Evolutionary conservation across 2,888 invertebrate species (phyloP), one percentile per base, ranked within the genome.

Genomic region (Apomyelois bistriatella): DNA sequence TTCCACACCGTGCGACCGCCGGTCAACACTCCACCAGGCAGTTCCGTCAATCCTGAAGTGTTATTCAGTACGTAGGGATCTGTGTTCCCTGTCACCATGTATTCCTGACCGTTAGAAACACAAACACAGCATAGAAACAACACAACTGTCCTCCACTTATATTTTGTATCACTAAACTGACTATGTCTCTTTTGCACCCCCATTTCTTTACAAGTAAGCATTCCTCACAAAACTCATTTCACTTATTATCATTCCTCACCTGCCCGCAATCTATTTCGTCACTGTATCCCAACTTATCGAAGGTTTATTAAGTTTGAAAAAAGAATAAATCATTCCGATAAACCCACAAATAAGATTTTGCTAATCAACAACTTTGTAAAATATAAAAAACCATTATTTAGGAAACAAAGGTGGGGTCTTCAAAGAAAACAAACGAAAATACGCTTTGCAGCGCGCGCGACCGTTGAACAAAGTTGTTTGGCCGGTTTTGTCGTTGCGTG

Each of bases 21-120:
- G 13, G 91, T 83, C 48, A 95, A 82, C 10, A 90, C 90, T 9
- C 95, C 95, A 9, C 94, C 94, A 17, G 91, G 81, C 68, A 94
- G 78, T 72, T 94, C 94, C n/a, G 92, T 92, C 57, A 90, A 70
- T 50, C 80, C 84, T 54, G 76, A 66, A 42, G 84, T 75, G 67
- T 81, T 85, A 62, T 90, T 90, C 61, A 88, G 66, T 65, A 90
- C 68, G 66, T 86, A 90, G 59, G 86, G 87, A 64, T 90, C 90
- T 46, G 72, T 64, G 53, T 78, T 79, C 54, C 70, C 61, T 17
- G 64, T 48, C 13, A 56, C 65, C 52, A 65, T 58, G 56, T 74
- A 63, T 65, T 80, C 86, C 68, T 90, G 88, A 62, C 86, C 86
- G 65, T 69, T 70, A 74, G 83, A 79, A 61, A 57, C 71, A 70